These are phyloP conservation scores for Umimayanthus kanabou DNA, from an alignment of 92 coral and sea anemone species.

Conservation along the genomic window DNA sequence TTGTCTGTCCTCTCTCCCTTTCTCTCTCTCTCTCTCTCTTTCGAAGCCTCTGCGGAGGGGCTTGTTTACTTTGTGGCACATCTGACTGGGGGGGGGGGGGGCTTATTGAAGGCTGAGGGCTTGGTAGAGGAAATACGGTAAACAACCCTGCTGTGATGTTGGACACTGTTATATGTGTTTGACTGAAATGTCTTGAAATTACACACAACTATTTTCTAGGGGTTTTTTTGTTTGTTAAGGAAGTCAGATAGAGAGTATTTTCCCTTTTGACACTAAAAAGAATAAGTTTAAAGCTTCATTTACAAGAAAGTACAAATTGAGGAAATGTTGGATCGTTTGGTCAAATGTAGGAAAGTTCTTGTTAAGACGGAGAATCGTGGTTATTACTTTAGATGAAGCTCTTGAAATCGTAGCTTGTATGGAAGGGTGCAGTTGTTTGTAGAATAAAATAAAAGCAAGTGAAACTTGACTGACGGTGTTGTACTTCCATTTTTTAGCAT, in stretches of 20 bases:
- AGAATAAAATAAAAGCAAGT: conserved; percentile 2
- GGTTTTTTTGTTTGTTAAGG: neutral
- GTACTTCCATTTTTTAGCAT: neutral
- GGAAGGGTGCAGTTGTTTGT: neutral
- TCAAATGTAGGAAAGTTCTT: neutral
- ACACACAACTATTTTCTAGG: too few species aligned
- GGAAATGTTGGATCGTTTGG: neutral
- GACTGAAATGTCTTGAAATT: too few species aligned
- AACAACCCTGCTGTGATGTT: neutral
- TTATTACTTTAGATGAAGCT: neutral
- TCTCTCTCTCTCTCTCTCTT: too few species aligned
- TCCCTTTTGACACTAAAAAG: neutral
- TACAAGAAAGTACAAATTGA: neutral
- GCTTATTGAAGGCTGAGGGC: too few species aligned
- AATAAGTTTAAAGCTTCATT: neutral
- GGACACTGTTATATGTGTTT: neutral
- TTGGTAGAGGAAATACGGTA: too few species aligned
- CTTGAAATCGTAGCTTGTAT: neutral
- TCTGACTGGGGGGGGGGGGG: too few species aligned
- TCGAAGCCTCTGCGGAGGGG: too few species aligned
- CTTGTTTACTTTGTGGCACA: too few species aligned
- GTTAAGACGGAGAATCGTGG: neutral
- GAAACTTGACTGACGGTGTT: neutral
- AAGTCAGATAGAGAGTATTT: neutral
- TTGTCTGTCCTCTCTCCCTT: too few species aligned